A percentile compares a stretch with the other conserved stretches of the same genome.
Conservation (phyloP, 2,113 vertebrate genomes). For the Pygoscelis adeliae region DNA sequence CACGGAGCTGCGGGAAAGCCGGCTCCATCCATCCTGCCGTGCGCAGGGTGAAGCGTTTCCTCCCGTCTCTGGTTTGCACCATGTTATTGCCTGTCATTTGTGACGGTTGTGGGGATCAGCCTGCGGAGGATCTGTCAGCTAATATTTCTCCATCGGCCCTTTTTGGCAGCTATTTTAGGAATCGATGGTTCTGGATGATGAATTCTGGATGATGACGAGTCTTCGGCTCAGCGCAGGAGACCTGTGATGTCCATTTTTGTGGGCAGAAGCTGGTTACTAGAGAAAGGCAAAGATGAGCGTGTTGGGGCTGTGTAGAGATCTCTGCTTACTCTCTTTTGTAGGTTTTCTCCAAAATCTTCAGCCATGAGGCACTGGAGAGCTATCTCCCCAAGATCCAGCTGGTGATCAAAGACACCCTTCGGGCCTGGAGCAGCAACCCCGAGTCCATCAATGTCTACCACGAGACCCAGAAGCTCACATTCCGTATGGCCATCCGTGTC, state of each 20-base stretch:
- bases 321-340: neutral
- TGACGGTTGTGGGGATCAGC: neutral
- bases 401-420: constrained; percentile 93
- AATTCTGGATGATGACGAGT: fast-evolving
- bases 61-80: fast-evolving
- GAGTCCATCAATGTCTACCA: constrained; percentile 95
- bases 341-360: constrained; percentile 98
- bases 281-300: fast-evolving
- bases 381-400: constrained; percentile 97
- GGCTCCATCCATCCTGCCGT: fast-evolving
- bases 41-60: fast-evolving
- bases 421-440: constrained; percentile 91
- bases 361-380: constrained; percentile 92
- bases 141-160: neutral
- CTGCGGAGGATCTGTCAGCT: fast-evolving
- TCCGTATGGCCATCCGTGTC: constrained; percentile 94
- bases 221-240: neutral
- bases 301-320: fast-evolving
- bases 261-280: neutral
- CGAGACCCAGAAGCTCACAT: constrained; percentile 92
- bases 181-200: fast-evolving
- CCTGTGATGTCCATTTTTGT: fast-evolving
- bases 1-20: fast-evolving
- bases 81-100: fast-evolving
- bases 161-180: neutral